Evolutionary conservation across 2,113 vertebrate genomes (phyloP).

Genomic region (Seriola dumerili): DNA sequence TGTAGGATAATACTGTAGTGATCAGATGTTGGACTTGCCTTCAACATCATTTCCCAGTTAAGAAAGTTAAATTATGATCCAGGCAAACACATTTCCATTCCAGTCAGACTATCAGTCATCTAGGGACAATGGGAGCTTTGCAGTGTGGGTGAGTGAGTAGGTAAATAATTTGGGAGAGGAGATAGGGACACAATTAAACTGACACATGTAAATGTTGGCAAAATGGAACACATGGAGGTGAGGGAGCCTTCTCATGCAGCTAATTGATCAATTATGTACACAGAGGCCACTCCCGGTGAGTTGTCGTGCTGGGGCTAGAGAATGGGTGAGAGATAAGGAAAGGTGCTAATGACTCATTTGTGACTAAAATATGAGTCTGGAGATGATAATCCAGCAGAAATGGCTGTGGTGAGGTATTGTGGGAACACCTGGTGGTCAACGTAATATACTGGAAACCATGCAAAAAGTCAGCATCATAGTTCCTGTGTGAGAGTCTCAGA

Average conservation of each 20-base stretch:
- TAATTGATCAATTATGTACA: constrained; percentile 84
- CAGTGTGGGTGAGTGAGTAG: constrained; percentile 66
- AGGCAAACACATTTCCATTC: constrained; percentile 61
- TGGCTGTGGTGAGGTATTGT: neutral
- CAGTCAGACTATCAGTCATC: constrained; percentile 58
- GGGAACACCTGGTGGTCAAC: constrained; percentile 30
- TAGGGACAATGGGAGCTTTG: constrained; percentile 66
- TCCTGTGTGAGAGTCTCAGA: neutral
- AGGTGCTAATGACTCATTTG: constrained; percentile 72
- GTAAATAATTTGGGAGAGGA: constrained; percentile 78
- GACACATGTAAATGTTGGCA: constrained; percentile 80
- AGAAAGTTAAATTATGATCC: constrained; percentile 28
- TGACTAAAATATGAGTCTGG: constrained; percentile 55
- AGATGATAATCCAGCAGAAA: constrained; percentile 54
- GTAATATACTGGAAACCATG: constrained; percentile 1
- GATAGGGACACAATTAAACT: constrained; percentile 77
- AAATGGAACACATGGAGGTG: constrained; percentile 63
- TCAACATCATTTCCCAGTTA: neutral
- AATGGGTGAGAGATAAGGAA: constrained; percentile 61
- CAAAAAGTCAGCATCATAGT: constrained; percentile 1
- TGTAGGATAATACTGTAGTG: neutral
- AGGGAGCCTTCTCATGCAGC: constrained; percentile 70
- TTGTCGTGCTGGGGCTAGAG: constrained; percentile 32
- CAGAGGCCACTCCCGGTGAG: constrained; percentile 62
- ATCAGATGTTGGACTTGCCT: constrained; percentile 3